phyloP scores from a whole-genome alignment of 2,888 invertebrate species.

The Andrena bucephala region DNA sequence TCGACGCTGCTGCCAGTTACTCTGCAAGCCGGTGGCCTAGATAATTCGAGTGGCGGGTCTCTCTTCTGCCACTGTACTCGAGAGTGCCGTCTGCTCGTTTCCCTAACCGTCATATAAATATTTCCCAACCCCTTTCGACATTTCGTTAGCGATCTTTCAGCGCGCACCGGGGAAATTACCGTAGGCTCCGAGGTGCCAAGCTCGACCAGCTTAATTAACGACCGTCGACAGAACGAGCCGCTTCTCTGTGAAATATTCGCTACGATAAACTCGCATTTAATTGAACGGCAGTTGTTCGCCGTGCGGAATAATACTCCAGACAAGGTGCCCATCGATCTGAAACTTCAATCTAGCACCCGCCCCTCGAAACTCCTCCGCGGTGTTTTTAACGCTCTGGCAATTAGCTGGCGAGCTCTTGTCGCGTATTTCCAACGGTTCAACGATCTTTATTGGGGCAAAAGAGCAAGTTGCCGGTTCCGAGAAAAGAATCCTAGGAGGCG shows the following conservation, averaged over 20 bases:
- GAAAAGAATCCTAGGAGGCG: neutral
- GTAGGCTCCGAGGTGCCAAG: neutral
- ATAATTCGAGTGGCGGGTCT: slow-evolving; percentile 67
- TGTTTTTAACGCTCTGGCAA: neutral
- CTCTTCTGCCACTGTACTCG: slow-evolving; percentile 43
- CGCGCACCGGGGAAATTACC: neutral
- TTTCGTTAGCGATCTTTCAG: neutral
- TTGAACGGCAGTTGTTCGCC: neutral
- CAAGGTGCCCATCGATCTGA: slow-evolving; percentile 1
- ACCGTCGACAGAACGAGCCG: neutral
- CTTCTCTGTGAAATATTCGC: slow-evolving; percentile 3
- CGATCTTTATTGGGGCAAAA: neutral
- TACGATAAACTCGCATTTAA: neutral
- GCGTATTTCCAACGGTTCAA: neutral
- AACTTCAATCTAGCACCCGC: neutral
- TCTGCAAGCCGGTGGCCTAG: slow-evolving; percentile 67
- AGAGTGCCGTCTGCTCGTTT: slow-evolving; percentile 49
- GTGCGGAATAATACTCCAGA: neutral
- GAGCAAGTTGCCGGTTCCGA: neutral
- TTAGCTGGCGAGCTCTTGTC: neutral
- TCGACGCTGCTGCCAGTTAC: slow-evolving; percentile 45
- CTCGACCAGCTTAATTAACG: neutral
- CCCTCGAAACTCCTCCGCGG: neutral
- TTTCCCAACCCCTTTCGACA: slow-evolving; percentile 19
- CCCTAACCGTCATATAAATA: slow-evolving; percentile 46